Percentiles rank a stretch among this genome's conserved stretches.
Conservation (phyloP, 2,797 vertebrate genomes). For the Kryptolebias ocellatus region DNA sequence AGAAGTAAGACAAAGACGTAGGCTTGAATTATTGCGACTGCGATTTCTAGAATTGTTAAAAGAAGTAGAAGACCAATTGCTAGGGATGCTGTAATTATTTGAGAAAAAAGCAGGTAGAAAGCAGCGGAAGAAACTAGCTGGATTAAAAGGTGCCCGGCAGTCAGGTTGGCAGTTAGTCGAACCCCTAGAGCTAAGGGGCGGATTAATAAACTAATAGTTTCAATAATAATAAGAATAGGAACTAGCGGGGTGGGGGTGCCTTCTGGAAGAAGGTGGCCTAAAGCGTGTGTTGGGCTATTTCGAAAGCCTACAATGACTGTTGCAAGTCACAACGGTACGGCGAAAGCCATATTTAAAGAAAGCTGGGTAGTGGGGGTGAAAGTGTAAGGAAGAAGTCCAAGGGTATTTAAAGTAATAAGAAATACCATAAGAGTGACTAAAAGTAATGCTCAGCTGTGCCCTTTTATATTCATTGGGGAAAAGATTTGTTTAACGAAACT, state of each 20-base stretch:
- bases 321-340: slow-evolving; percentile 1
- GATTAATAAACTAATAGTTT: slow-evolving; percentile 65
- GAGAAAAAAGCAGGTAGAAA: fast-evolving
- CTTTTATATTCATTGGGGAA: fast-evolving
- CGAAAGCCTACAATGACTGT: slow-evolving; percentile 36
- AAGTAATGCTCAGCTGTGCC: slow-evolving; percentile 37
- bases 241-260: slow-evolving; percentile 9
- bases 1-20: fast-evolving
- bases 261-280: slow-evolving; percentile 53
- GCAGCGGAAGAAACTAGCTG: slow-evolving; percentile 21
- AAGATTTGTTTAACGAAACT: slow-evolving; percentile 18
- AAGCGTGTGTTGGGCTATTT: not conserved
- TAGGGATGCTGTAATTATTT: no score
- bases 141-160: slow-evolving; percentile 23
- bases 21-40: fast-evolving
- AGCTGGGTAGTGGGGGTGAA: slow-evolving; percentile 58
- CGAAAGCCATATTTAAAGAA: slow-evolving; percentile 11
- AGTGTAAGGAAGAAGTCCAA: slow-evolving; percentile 41
- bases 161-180: slow-evolving; percentile 51
- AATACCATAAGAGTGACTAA: not conserved
- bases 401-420: not conserved
- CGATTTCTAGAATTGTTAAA: fast-evolving
- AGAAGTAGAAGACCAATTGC: no score
- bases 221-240: slow-evolving; percentile 41
- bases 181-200: slow-evolving; percentile 41